Evolutionary conservation across 2,113 vertebrate species (phyloP), one percentile per base, ranked within the genome.

Genomic region (Bos indicus): DNA sequence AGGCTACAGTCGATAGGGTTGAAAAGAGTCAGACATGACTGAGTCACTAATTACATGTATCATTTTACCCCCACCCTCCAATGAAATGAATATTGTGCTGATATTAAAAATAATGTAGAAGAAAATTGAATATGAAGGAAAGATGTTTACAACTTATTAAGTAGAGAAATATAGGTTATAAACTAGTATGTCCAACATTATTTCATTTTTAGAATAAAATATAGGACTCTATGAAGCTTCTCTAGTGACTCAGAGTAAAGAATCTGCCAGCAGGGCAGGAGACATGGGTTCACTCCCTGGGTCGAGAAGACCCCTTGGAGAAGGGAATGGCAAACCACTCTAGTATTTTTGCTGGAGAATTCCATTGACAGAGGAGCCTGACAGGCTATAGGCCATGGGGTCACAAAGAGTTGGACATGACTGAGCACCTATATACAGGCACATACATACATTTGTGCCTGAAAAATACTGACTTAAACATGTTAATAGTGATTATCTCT

Each of bases 141-240:
- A 80, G 33, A 88, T 94, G 46, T 33, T 94, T 88, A 81, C 2
- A 54, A 51, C 77, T 57, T 83, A 62, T n/a, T 59, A 90, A 90
- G 15, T 40, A 48, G 46, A 83, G 16, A 96, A 88, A 67, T 40
- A 82, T 0, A 67, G 16, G 14, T 82, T 92, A 78, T 6, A 67
- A 77, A 64, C 9, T 23, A 78, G 30, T 78, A 51, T 46, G 1
- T 17, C 14, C 1, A 82, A 17, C 5, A 48, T 28, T 95, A 48
- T 90, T 4, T 13, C 46, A 33, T 54, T 90, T 97, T 97, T 57
- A 48, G 40, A 95, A 85, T 94, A 85, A 92, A 95, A 3, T 56
- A 52, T 28, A 92, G 52, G 94, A 90, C 64, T 64, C 13, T n/a
- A 13, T 16, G 78, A 51, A 26, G 36, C 36, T 43, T 77, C 71